These are phyloP conservation scores for Lasioglossum pauxillum DNA, from an alignment of 2,888 invertebrate genomes.

Conservation along the genomic window DNA sequence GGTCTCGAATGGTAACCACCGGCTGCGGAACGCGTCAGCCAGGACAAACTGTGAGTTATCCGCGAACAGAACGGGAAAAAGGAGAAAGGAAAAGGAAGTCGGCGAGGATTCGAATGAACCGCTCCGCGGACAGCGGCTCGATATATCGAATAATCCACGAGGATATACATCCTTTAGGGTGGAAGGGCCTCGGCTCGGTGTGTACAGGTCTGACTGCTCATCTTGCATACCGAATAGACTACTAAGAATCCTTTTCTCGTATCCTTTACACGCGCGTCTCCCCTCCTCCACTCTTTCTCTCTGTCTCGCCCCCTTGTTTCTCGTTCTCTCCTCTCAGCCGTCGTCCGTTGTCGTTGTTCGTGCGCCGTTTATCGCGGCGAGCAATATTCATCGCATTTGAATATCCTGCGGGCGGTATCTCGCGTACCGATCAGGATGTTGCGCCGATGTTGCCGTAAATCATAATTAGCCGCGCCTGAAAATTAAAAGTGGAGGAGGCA, in stretches of 20 bases:
- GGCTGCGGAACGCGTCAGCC: slow-evolving; percentile 29
- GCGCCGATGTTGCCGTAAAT: slow-evolving; percentile 81
- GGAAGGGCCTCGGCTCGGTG: slow-evolving; percentile 68
- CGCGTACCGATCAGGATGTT: slow-evolving; percentile 81
- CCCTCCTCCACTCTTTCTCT: slow-evolving; percentile 39
- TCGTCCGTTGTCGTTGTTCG: slow-evolving; percentile 63
- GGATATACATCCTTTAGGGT: slow-evolving; percentile 61
- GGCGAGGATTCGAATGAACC: not conserved
- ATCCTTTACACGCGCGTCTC: slow-evolving; percentile 68
- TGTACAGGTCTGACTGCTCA: slow-evolving; percentile 69
- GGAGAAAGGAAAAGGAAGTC: slow-evolving; percentile 1
- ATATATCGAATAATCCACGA: slow-evolving; percentile 35
- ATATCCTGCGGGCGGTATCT: slow-evolving; percentile 80
- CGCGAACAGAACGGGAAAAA: not conserved
- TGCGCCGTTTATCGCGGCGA: slow-evolving; percentile 78
- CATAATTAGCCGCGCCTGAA: slow-evolving; percentile 81
- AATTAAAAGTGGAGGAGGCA: slow-evolving; percentile 76
- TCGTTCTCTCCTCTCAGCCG: slow-evolving; percentile 36
- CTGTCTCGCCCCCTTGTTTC: slow-evolving; percentile 44
- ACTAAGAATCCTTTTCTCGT: slow-evolving; percentile 74
- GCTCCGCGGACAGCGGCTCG: slow-evolving; percentile 4
- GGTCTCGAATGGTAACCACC: slow-evolving; percentile 40
- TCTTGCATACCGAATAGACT: slow-evolving; percentile 77
- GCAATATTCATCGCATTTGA: slow-evolving; percentile 82
- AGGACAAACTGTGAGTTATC: slow-evolving; percentile 8